Evolutionary conservation across 2,888 invertebrate species (phyloP), one percentile per base, ranked within the genome.

Genomic region (Sphecodes monilicornis): DNA sequence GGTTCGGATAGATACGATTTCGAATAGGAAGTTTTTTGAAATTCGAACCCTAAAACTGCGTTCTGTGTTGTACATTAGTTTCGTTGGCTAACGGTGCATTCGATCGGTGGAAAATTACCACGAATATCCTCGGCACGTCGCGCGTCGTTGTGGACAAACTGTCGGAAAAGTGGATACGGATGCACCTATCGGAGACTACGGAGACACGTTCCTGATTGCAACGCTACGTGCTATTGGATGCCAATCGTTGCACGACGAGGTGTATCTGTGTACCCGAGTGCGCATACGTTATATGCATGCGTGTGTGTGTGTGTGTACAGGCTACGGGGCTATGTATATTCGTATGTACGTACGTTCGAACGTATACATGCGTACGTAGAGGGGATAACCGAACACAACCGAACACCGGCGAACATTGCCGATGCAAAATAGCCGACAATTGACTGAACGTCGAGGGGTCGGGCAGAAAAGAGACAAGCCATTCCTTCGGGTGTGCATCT

Each of bases 341-440:
- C n/a, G n/a, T n/a, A n/a, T n/a, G n/a, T n/a, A n/a, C n/a, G n/a
- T n/a, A n/a, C n/a, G n/a, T n/a, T n/a, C n/a, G n/a, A n/a, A n/a
- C 26, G 13, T 13, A 22, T 26, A 26, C 26, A 5, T 26, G 26
- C 5, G 83, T 41, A 76, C 74, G 72, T 60, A 80, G 84, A 75
- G 84, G 82, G 86, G 83, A 87, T 72, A 87, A 66, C 86, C 93
- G 93, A 92, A 86, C 75, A 75, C 46, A 76, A 43, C 89, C 93
- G 93, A 92, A 84, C 60, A 54, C 32, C 29, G 39, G 75, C 93
- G 93, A 89, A 88, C 70, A 69, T 80, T 76, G 81, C 92, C 93
- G 94, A 94, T 78, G 90, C 86, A 88, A 91, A 93, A 93, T 92
- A 92, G 93, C 89, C 93, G 93, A 91, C 92, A 93, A 93, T 92